Base-by-base conservation (phyloP, 2,888 invertebrate species). In the Napeogenes inachia region DNA sequence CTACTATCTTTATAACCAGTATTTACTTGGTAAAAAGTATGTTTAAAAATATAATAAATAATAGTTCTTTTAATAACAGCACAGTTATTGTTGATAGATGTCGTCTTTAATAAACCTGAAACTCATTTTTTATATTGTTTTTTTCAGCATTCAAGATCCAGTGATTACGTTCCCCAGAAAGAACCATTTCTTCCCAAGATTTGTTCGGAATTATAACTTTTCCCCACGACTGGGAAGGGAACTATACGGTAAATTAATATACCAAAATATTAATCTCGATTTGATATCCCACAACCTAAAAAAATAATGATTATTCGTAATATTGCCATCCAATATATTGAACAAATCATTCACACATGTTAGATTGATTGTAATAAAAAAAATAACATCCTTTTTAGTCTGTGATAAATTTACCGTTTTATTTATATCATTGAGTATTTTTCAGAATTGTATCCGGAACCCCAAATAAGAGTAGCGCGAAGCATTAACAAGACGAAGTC, bases 141-240 rank as follows among this genome's bases (percentile, higher is more conserved):
- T 4, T 50, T 50, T 10, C 50, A 50, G 50, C 30, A 30, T 50
- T 8, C 10, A 68, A 0, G 82, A 82, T 10, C 73, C 73, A 0
- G 78, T 80, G 0, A 76, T 76, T 35, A 68, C 77, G 0, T 80
- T 81, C 33, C 69, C 72, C 32, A 70, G 82, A 32, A 74, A 78
- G 0, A 81, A 81, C n/a, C 80, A 80, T 46, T 87, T 86, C 72
- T 85, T 87, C 0, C 89, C 89, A 0, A 66, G 89, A 4, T 78
- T 89, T 2, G 89, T 88, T 0, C 76, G 89, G 2, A 84, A 70
- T 3, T 76, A 82, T 64, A 81, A 75, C 46, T 85, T 85, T 45
- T 84, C 89, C 0, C 88, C 89, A 0, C 65, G 89, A 35, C 79
- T 89, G 0, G 89, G 89, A 30, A 74, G 89, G 12, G 81, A 87